Conservation (phyloP, 2,888 invertebrate genomes). For the Spisula solida region DNA sequence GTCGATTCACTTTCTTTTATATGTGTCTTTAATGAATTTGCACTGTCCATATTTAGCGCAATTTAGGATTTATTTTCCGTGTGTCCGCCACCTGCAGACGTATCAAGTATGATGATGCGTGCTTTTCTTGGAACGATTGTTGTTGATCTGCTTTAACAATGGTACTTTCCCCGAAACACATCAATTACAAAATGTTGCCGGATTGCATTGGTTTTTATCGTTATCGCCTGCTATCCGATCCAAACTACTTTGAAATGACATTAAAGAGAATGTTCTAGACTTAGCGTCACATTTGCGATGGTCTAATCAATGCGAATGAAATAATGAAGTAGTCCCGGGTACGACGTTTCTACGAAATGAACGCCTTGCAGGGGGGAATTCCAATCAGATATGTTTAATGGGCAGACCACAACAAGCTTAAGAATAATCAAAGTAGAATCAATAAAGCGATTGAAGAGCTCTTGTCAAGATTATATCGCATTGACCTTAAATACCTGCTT, state of each 20-base stretch:
- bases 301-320: background rate
- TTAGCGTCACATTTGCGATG: background rate
- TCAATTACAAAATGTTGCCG: background rate
- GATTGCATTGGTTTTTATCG: background rate
- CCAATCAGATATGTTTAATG: background rate
- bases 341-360: background rate
- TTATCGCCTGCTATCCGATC: background rate
- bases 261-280: background rate
- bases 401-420: background rate
- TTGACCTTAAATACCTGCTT: background rate
- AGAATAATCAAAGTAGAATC: conserved; percentile 1
- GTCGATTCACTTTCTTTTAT: too few relatives aligned
- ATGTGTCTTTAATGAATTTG: too few relatives aligned
- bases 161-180: background rate
- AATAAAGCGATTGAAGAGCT: background rate
- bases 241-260: background rate
- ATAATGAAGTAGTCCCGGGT: background rate
- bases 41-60: too few relatives aligned
- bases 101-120: background rate
- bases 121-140: background rate
- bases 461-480: conserved; percentile 17
- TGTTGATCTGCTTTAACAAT: background rate
- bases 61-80: background rate
- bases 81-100: background rate
- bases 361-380: background rate